A percentile compares a stretch with the other conserved stretches of the same genome.
Evolutionary conservation across 2,888 invertebrate species (phyloP).

Genomic region (Apoda limacodes): DNA sequence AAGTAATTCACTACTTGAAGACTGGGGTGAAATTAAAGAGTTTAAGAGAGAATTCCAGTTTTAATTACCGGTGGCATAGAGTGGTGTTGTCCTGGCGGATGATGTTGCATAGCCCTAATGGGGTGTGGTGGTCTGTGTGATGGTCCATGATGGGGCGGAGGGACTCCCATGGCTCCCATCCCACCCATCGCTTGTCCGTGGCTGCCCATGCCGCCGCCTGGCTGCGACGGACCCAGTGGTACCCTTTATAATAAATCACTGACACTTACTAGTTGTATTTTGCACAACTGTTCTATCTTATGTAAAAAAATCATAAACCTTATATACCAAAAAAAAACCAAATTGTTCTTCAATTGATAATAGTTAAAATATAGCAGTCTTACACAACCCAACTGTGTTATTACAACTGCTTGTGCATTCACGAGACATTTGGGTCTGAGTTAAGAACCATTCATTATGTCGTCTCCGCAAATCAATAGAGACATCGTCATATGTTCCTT

Average conservation of each 20-base stretch:
- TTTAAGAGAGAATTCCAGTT: not conserved
- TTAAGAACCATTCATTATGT: conserved; percentile 34
- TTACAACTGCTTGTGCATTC: conserved; percentile 44
- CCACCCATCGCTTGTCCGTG: conserved; percentile 42
- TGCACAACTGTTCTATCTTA: too few species aligned
- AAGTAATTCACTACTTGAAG: too few species aligned
- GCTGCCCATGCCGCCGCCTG: conserved; percentile 41
- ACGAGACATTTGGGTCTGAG: conserved; percentile 41
- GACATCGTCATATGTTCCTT: conserved; percentile 57
- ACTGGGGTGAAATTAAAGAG: not conserved
- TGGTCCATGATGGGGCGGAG: conserved; percentile 38
- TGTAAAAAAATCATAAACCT: too few species aligned
- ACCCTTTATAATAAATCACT: too few species aligned
- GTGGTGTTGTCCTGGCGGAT: conserved; percentile 49
- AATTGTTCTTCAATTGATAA: too few species aligned
- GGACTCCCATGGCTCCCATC: conserved; percentile 39
- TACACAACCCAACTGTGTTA: too few species aligned
- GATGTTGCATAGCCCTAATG: conserved; percentile 52
- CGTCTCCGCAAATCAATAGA: conserved; percentile 44
- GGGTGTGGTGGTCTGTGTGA: conserved; percentile 47
- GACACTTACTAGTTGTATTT: too few species aligned
- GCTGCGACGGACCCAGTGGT: conserved; percentile 46
- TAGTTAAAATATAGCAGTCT: too few species aligned
- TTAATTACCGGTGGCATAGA: conserved; percentile 45
- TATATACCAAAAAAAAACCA: too few species aligned